phyloP scores from a whole-genome alignment of 2,797 vertebrate species.

The Oreortyx pictus region DNA sequence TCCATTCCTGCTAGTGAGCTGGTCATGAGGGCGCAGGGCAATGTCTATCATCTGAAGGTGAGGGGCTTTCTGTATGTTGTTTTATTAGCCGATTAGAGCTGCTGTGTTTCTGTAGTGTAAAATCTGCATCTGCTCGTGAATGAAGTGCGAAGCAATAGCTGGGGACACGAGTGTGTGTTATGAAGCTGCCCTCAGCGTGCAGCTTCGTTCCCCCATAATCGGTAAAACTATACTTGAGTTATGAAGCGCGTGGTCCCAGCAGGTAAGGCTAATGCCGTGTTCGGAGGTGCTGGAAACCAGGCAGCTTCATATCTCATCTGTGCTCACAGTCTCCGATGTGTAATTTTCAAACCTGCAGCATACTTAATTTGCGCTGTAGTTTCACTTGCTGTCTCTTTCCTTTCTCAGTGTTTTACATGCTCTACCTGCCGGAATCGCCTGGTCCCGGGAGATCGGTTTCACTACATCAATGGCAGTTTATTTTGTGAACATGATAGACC shows the following conservation, averaged over 20 bases:
- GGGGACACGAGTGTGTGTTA: neutral
- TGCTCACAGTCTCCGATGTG: constrained; percentile 53
- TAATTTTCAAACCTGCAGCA: constrained; percentile 60
- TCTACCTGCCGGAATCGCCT: constrained; percentile 99
- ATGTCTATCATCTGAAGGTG: constrained; percentile 99
- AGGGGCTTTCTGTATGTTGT: neutral
- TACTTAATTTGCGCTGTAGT: constrained; percentile 69
- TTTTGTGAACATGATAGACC: constrained; percentile 99
- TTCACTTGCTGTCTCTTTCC: constrained; percentile 72
- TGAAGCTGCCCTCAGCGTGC: neutral
- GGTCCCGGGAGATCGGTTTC: constrained; percentile 98
- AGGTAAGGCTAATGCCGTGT: constrained; percentile 49
- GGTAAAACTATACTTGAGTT: constrained; percentile 48
- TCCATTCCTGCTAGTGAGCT: constrained; percentile 98
- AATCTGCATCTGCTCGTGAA: constrained; percentile 11
- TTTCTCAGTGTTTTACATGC: constrained; percentile 95
- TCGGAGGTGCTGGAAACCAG: constrained; percentile 37
- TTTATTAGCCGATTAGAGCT: neutral
- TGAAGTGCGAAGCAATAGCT: neutral
- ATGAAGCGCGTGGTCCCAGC: constrained; percentile 19
- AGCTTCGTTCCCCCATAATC: constrained; percentile 3
- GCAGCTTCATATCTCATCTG: constrained; percentile 37
- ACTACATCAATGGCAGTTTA: constrained; percentile 99
- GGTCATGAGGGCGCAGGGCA: constrained; percentile 99
- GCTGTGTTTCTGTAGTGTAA: neutral